Percentiles rank a stretch among this genome's conserved stretches.
phyloP scores from a whole-genome alignment of 2,888 invertebrate genomes.

The Harpalus rubripes region DNA sequence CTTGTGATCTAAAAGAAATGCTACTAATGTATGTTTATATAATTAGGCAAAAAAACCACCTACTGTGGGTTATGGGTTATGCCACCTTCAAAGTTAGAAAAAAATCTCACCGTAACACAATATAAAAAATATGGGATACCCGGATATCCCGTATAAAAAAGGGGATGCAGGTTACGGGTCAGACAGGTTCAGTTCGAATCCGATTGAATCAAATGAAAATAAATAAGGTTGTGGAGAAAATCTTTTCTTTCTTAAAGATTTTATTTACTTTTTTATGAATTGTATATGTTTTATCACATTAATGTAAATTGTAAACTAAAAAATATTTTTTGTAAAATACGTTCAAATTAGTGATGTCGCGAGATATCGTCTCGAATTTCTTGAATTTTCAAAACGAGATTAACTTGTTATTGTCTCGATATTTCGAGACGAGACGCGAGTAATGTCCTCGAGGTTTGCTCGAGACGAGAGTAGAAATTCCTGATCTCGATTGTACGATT shows the following conservation, averaged over 20 bases:
- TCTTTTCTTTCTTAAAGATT: not conserved
- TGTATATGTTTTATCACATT: too few relatives aligned
- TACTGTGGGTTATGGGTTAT: not conserved
- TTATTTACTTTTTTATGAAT: not conserved
- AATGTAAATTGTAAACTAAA: too few relatives aligned
- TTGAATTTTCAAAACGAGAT: too few relatives aligned
- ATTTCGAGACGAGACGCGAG: too few relatives aligned
- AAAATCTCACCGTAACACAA: constrained; percentile 8
- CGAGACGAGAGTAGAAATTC: too few relatives aligned
- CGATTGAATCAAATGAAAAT: constrained; percentile 2
- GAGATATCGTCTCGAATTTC: too few relatives aligned
- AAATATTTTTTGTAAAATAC: too few relatives aligned
- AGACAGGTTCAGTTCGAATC: not conserved
- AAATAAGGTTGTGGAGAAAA: not conserved
- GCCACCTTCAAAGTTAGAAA: constrained; percentile 16
- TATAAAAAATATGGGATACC: constrained; percentile 16
- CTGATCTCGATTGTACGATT: too few relatives aligned
- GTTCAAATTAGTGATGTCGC: too few relatives aligned
- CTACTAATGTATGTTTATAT: constrained; percentile 18
- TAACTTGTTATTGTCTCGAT: too few relatives aligned
- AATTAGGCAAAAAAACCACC: constrained; percentile 22
- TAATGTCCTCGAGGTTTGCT: too few relatives aligned
- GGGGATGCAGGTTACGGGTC: constrained; percentile 1
- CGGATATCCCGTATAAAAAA: constrained; percentile 10
- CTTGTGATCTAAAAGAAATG: constrained; percentile 11